Base-by-base conservation (phyloP, 2,797 vertebrate species). In the Lepus townsendii region DNA sequence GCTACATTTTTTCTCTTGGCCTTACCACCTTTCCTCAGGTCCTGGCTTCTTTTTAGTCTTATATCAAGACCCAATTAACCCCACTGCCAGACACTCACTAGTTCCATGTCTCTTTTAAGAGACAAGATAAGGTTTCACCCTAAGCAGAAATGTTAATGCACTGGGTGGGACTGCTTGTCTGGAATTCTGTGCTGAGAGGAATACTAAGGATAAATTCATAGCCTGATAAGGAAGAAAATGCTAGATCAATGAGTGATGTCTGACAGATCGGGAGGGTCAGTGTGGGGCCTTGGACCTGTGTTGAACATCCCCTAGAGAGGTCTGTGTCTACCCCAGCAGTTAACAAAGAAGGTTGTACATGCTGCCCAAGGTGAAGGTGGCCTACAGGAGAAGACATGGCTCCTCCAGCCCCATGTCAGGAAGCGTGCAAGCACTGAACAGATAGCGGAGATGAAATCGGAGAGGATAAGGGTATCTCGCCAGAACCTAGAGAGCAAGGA, bases 121-220 rank as follows among this genome's bases (percentile, higher is more conserved):
- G 62, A 77, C 38, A 32, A 62, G 11, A 54, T 5, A 63, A 93
- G 14, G 13, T 69, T 69, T 89, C 24, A 69, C 20, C 10, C 79
- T 52, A 69, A 60, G 65, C 12, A 38, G 66, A 93, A 93, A 93
- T 19, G 71, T 71, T 32, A 69, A 24, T 0, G 42, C 71, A 63
- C 27, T 76, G 26, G 4, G 42, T 47, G 9, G 1, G 26, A 68
- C 76, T 71, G 26, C 32, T 85, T 54, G 50, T 65, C 72, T 75
- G 13, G 71, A 94, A 87, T 79, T 83, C 86, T 76, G 50, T 77
- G 47, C 20, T 19, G 10, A 90, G 76, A 91, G 22, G 66, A 88
- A 66, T 26, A 42, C 0, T 63, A 83, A 77, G 38, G 9, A 65
- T 7, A 86, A 35, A 80, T 26, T 16, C 11, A 2, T 14, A 90